A percentile compares a stretch with the other conserved stretches of the same genome.
phyloP scores from a whole-genome alignment of 2,113 vertebrate genomes.

The Dicerorhinus sumatrensis region DNA sequence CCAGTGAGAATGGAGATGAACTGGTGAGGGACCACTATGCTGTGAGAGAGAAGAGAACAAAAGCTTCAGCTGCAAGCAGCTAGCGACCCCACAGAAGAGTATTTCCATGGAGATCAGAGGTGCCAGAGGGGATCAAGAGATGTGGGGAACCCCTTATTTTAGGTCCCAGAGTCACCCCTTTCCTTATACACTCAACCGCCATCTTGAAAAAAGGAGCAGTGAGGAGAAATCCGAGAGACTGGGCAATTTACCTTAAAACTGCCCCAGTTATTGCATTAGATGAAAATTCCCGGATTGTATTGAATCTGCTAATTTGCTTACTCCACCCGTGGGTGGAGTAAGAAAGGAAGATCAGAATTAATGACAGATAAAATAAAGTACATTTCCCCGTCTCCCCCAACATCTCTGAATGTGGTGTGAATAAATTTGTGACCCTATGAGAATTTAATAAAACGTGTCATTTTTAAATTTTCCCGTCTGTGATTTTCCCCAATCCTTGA shows the following conservation, averaged over 20 bases:
- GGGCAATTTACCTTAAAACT: not conserved
- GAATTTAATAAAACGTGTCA: not conserved
- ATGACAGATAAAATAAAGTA: not conserved
- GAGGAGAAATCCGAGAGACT: not conserved
- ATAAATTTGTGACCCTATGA: not conserved
- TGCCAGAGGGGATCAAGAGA: not conserved
- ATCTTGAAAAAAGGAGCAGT: not conserved
- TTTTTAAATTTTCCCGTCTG: not conserved
- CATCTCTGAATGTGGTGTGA: not conserved
- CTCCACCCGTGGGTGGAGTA: not conserved
- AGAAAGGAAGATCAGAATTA: not conserved
- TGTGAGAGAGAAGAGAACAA: not conserved
- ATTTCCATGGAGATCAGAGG: not conserved
- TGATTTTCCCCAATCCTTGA: not conserved
- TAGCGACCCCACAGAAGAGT: not conserved
- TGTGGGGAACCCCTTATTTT: not conserved
- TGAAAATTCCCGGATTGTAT: not conserved
- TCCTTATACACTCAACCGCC: not conserved
- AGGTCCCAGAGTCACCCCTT: not conserved
- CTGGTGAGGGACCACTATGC: rapidly evolving
- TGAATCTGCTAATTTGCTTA: conserved; percentile 24
- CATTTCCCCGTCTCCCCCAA: rapidly evolving
- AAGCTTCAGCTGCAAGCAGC: not conserved
- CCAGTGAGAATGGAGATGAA: not conserved
- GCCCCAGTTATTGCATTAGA: not conserved